Evolutionary conservation across 2,888 invertebrate genomes (phyloP), one percentile per base, ranked within the genome.

Genomic region (Tinea semifulvella): DNA sequence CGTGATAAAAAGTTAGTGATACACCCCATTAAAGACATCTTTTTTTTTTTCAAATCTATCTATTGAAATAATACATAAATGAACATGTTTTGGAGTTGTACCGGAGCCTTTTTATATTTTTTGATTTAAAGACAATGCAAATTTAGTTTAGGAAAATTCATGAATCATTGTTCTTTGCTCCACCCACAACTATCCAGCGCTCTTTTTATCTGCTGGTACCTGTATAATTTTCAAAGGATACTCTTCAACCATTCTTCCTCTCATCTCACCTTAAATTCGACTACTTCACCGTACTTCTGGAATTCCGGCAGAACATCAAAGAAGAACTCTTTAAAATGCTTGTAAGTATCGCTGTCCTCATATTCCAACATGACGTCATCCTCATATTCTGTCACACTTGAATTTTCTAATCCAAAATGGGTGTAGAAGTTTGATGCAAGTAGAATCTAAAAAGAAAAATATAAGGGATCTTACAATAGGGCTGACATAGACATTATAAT

Each of bases 231-330:
- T 50, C 43, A 64, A 64, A 64, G 64, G 61, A 60, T 65, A 63
- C 63, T 47, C 25, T 27, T 19, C 47, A 28, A 22, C 27, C 36
- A 36, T 35, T 35, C 7, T 6, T 26, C 22, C 6, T 8, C 8
- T 7, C 11, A 17, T 22, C 40, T 22, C 53, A 91, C 90, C 70
- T 90, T 88, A 61, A 91, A 85, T 53, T 86, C 85, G 7, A 76
- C 59, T 47, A 90, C 74, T 60, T 65, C 70, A 16, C 92, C 92
- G 68, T 84, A 88, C 52, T 84, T 86, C 60, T 90, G 86, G 61
- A 97, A 84, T 72, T 97, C 96, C 2, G 89, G 87, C 25, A 93
- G 63, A 8, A 94, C 90, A 76, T 97, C 96, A 51, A 85, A 80
- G 60, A 92, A 96, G 67, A 96, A 96, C 10, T 91, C 91, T 54